phyloP scores from a whole-genome alignment of 2,113 vertebrate species.

The Oncorhynchus clarkii region DNA sequence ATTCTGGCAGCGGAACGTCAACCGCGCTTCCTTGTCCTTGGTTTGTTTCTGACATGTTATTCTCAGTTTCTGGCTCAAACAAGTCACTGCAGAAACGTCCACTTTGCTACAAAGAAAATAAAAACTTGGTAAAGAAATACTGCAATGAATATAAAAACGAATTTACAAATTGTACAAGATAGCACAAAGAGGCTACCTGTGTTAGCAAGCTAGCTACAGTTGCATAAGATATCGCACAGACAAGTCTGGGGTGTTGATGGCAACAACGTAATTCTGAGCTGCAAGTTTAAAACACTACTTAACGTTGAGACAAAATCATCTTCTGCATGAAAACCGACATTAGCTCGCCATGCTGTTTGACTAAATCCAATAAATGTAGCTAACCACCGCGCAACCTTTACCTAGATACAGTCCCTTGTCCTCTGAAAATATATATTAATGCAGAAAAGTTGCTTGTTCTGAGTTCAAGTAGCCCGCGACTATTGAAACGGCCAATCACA shows the following conservation, averaged over 20 bases:
- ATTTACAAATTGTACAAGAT: not conserved
- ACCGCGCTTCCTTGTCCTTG: constrained; percentile 53
- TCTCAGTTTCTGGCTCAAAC: not conserved
- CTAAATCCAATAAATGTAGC: not conserved
- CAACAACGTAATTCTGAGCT: too few relatives aligned
- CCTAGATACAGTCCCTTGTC: not conserved
- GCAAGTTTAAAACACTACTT: not conserved
- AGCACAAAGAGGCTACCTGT: too few relatives aligned
- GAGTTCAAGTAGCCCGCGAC: constrained; percentile 98
- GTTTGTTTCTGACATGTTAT: constrained; percentile 62
- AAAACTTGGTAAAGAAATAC: not conserved
- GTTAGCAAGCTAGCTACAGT: not conserved
- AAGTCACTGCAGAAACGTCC: not conserved
- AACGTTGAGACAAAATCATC: not conserved
- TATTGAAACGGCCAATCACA: constrained; percentile 93
- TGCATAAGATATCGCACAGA: not conserved
- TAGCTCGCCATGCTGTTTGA: not conserved
- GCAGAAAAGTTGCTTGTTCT: constrained; percentile 27
- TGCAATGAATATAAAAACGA: not conserved
- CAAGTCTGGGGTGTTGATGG: too few relatives aligned
- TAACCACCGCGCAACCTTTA: not conserved
- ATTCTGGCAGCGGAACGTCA: constrained; percentile 30
- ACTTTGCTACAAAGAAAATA: not conserved
- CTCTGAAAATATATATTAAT: not conserved
- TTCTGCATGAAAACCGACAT: not conserved